Base-by-base conservation (phyloP, 1,140 invertebrate species). In the Drosophila ficusphila region DNA sequence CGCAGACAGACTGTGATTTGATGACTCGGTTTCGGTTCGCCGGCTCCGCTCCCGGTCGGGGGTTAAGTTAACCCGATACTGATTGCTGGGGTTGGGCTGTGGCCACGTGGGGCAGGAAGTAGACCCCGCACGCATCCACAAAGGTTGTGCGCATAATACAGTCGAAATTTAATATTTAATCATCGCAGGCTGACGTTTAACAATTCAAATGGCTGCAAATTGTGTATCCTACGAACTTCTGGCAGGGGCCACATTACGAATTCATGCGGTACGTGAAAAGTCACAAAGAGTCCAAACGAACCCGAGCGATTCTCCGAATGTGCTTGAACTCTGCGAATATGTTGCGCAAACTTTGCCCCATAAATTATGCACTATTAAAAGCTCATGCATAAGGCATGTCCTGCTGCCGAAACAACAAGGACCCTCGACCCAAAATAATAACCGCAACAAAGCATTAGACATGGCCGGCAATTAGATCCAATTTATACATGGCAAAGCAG, bases 211-310 rank as follows among this genome's bases (percentile, higher is more conserved):
- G 67, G 49, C 39, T 58, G 54, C 49, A 67, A 86, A 81, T 81
- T 85, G 56, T 19, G 34, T 16, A 34, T 18, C 38, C 44, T 12
- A 6, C 23, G 39, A 54, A 79, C 36, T 49, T 76, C 73, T 41
- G 65, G 29, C 71, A 68, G 56, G 36, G 25, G 14, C 41, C 34
- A 53, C 44, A 85, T 77, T 42, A 85, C 75, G 76, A 76, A 85
- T 85, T 76, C 44, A 86, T 69, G 67, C 38, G 38, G 8, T 61
- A 64, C 62, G 67, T 86, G 81, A 49, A 79, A 79, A 72, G 62
- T 70, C 71, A 79, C 53, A 71, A 38, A 33, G 46, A 48, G 25
- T 34, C 41, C 38, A 34, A 72, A 68, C 36, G 31, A 54, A 68
- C 62, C 72, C 38, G 62, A 71, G 79, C 65, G 49, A 53, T 77